Conservation (phyloP, 64 coral and sea anemone species). For the Actinia equina region DNA sequence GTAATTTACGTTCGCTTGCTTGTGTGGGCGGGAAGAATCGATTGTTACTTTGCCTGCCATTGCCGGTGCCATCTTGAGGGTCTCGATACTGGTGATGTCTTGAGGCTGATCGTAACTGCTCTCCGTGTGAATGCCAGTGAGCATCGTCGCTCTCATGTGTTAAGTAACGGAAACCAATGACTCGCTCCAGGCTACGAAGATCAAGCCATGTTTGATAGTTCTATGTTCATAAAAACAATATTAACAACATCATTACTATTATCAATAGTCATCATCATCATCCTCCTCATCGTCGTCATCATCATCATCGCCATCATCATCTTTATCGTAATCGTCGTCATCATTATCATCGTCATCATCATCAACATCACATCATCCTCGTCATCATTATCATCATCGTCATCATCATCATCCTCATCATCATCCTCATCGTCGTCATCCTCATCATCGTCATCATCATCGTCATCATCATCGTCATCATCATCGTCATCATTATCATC, state of each 20-base stretch:
- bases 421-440: too few relatives aligned
- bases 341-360: not conserved
- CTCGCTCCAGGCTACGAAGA: conserved; percentile 76
- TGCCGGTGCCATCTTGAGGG: conserved; percentile 14
- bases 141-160: conserved; percentile 96
- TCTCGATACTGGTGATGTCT: conserved; percentile 30
- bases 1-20: conserved; percentile 61
- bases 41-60: conserved; percentile 49
- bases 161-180: conserved; percentile 77
- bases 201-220: conserved; percentile 97
- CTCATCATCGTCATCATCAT: too few relatives aligned
- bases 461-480: too few relatives aligned
- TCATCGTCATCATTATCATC: not conserved
- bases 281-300: too few relatives aligned
- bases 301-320: too few relatives aligned
- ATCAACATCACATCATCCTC: too few relatives aligned
- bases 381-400: not conserved
- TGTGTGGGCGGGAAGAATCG: conserved; percentile 69
- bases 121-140: conserved; percentile 67
- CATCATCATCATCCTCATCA: too few relatives aligned
- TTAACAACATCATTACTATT: not conserved
- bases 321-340: too few relatives aligned
- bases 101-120: conserved; percentile 58
- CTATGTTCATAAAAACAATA: conserved; percentile 30
- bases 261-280: too few relatives aligned